Evolutionary conservation across 2,113 vertebrate species (phyloP).

Genomic region (Etia nguti): DNA sequence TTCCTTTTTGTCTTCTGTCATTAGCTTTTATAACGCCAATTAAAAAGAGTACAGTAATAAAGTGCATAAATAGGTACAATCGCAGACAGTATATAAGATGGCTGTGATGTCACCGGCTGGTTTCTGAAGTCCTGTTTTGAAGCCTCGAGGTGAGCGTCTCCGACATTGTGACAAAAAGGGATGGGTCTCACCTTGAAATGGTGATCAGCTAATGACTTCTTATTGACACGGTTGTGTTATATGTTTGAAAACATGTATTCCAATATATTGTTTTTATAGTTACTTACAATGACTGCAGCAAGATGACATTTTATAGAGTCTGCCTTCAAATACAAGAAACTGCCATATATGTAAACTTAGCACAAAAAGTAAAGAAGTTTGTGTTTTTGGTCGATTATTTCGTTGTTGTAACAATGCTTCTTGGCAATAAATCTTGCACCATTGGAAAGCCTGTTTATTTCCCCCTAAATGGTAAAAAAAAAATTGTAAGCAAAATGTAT

Average conservation of each 20-base stretch:
- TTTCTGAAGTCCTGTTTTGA: not conserved
- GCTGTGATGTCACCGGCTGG: not conserved
- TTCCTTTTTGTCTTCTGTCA: not conserved
- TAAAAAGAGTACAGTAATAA: not conserved
- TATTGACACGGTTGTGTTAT: not conserved
- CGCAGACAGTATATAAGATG: not conserved
- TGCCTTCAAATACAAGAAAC: not conserved
- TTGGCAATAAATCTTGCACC: not conserved
- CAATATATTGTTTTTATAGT: not conserved
- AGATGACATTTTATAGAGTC: not conserved
- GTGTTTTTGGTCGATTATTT: not conserved
- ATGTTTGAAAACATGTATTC: not conserved
- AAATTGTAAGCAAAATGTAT: not conserved
- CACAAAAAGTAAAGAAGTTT: not conserved
- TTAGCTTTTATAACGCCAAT: not conserved
- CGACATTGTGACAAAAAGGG: not conserved
- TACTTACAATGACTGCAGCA: not conserved
- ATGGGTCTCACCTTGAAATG: not conserved
- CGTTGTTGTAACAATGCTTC: not conserved
- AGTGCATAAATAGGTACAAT: not conserved
- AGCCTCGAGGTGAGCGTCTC: not conserved
- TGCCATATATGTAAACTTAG: not conserved
- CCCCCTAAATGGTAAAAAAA: not conserved
- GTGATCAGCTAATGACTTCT: not conserved
- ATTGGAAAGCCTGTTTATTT: not conserved